Percentiles rank a stretch among this genome's conserved stretches.
These are phyloP conservation scores for Leucophenga maculata DNA, from an alignment of 2,888 invertebrate species.

Conservation along the genomic window DNA sequence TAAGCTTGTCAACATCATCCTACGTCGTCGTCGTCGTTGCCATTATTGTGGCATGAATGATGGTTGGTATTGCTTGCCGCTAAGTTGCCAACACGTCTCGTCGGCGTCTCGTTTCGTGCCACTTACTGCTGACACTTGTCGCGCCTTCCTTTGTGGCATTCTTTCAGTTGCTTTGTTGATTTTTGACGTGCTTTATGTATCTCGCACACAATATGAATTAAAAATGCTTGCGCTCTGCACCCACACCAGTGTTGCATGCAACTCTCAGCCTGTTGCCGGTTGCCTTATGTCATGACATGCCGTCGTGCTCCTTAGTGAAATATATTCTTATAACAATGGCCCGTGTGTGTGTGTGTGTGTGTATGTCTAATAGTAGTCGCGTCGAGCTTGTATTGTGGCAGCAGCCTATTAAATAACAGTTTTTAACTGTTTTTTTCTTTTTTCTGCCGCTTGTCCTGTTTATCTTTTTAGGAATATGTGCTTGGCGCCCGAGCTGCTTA, in stretches of 20 bases:
- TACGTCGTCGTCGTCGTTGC: background rate
- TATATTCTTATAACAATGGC: conserved; percentile 41
- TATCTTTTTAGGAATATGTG: background rate
- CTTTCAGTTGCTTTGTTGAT: conserved; percentile 4
- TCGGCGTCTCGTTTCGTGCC: no score
- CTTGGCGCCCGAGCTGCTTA: no score
- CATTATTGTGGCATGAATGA: conserved; percentile 21
- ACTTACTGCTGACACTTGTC: conserved; percentile 27
- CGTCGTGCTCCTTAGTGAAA: conserved; percentile 43
- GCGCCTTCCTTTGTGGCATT: conserved; percentile 4
- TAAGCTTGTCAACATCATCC: background rate
- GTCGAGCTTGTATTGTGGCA: no score
- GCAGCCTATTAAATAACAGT: conserved; percentile 48
- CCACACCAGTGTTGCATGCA: no score
- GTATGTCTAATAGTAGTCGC: no score
- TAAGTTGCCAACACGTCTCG: no score
- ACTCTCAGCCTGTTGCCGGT: no score
- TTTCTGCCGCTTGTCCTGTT: background rate
- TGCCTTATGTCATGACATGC: conserved; percentile 30
- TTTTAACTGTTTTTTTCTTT: background rate
- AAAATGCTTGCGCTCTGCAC: conserved; percentile 32
- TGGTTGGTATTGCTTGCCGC: background rate
- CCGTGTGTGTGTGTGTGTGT: no score
- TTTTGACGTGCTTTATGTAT: conserved; percentile 6
- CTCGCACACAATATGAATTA: conserved; percentile 52